Conservation (phyloP, 23 tunicate species). For the Halocynthia roretzi region DNA sequence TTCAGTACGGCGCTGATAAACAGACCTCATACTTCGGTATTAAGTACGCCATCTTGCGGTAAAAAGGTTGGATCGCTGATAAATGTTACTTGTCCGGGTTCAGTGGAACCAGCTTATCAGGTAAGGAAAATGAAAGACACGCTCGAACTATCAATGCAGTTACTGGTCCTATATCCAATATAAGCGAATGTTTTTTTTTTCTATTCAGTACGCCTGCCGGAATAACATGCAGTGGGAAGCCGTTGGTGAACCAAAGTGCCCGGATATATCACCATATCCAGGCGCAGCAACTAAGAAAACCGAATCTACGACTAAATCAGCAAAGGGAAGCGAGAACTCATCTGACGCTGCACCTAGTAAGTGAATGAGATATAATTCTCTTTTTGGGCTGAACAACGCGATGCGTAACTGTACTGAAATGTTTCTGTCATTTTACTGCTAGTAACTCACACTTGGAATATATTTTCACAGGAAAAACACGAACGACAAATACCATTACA, state of each 20-base stretch:
- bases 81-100: conserved; percentile 3
- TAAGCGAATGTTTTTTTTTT: background rate
- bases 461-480: too few relatives aligned
- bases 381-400: too few relatives aligned
- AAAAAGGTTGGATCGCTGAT: conserved; percentile 12
- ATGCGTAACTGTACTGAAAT: too few relatives aligned
- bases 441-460: too few relatives aligned
- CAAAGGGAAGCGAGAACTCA: background rate
- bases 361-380: too few relatives aligned
- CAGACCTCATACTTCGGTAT: background rate
- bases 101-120: conserved; percentile 1
- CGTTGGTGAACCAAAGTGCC: background rate
- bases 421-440: too few relatives aligned
- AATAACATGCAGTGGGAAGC: background rate
- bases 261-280: too few relatives aligned
- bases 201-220: background rate
- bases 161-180: background rate
- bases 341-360: too few relatives aligned
- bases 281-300: background rate
- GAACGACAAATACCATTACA: too few relatives aligned
- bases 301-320: background rate
- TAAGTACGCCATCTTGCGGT: conserved; percentile 17
- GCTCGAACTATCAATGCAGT: background rate
- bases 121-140: background rate
- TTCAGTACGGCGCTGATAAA: background rate